Evolutionary conservation across 2,888 invertebrate genomes (phyloP), one percentile per base, ranked within the genome.

Genomic region (Ectobius pallidus): DNA sequence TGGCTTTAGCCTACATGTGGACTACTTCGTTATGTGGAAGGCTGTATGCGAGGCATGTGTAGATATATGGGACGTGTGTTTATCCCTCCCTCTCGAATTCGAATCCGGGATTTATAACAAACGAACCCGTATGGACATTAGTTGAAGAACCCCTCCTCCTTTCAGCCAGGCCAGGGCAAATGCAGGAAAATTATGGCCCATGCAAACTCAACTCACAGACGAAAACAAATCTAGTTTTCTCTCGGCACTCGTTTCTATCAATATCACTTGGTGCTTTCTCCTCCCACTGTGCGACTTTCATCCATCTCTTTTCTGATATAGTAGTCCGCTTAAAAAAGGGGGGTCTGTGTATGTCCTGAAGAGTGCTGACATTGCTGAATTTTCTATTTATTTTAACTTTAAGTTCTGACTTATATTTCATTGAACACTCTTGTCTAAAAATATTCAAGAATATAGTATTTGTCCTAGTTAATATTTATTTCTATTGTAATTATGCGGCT

Each of bases 61-160:
- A 52, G 52, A 52, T 52, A 25, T 52, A 52, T 52, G 52, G 25
- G 14, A 1, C 52, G 0, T 1, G 22, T 39, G 39, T 39, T 39
- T 39, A 39, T 39, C 52, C 52, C 52, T 52, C 52, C 52, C 52
- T n/a, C n/a, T n/a, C n/a, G n/a, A n/a, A 52, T 22, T 25, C 52
- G 52, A 52, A 52, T 7, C 25, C 22, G 7, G 14, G 52, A 52
- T 52, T 52, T 52, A 52, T 52, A 25, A 25, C 52, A 52, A 14
- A 2, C 25, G 25, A 25, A 25, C 14, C 52, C 25, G 25, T 14
- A 25, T 25, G 52, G 52, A 52, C 52, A 52, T 52, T 52, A 52
- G 52, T 52, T 22, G 52, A 25, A 22, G 9, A 3, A 2, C 49
- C 22, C 9, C 1, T 14, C 52, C 52, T 3, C 25, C 52, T 4